Conservation (phyloP, 2,888 invertebrate species). For the Dilophus febrilis region DNA sequence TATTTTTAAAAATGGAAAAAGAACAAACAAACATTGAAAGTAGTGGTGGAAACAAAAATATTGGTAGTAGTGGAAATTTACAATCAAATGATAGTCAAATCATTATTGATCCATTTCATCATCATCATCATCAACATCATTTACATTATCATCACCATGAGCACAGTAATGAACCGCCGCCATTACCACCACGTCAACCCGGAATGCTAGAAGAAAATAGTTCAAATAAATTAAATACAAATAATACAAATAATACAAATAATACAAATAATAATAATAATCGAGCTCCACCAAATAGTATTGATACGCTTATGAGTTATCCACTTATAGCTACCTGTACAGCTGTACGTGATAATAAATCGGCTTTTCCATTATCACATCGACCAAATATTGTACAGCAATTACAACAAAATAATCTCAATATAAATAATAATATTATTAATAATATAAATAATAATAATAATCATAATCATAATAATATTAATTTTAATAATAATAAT, state of each 20-base stretch:
- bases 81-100: no score
- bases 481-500: neutral
- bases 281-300: conserved; percentile 25
- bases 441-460: conserved; percentile 2
- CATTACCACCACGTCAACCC: conserved; percentile 40
- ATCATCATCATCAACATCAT: no score
- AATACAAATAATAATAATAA: conserved; percentile 2
- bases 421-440: neutral
- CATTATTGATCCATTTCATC: no score
- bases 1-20: conserved; percentile 30
- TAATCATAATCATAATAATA: neutral
- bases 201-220: conserved; percentile 26
- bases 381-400: conserved; percentile 30
- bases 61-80: conserved; percentile 13
- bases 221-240: conserved; percentile 9
- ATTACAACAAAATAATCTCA: conserved; percentile 19
- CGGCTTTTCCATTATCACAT: conserved; percentile 28
- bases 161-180: conserved; percentile 33
- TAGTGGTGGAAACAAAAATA: conserved; percentile 4
- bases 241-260: neutral
- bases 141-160: conserved; percentile 9
- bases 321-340: conserved; percentile 30
- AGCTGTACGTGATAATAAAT: conserved; percentile 27
- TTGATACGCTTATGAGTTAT: conserved; percentile 27
- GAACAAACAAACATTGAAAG: conserved; percentile 7